Conservation (phyloP, 1,140 invertebrate species). For the Bombyx mandarina region DNA sequence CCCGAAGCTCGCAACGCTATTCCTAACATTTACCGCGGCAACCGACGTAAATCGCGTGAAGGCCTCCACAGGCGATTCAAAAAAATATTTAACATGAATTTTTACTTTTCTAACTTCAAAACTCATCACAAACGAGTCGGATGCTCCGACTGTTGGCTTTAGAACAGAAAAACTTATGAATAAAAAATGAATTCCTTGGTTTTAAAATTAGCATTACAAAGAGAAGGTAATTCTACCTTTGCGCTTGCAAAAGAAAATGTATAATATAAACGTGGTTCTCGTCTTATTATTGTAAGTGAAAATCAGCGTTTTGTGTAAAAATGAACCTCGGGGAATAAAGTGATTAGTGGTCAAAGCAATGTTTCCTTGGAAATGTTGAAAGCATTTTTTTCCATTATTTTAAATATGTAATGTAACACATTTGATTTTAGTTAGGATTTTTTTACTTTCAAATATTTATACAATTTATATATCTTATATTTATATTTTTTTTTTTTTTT, state of each 20-base stretch:
- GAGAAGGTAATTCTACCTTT: slow-evolving; percentile 64
- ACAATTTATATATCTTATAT: no score
- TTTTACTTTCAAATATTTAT: no score
- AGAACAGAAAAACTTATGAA: slow-evolving; percentile 68
- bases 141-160: slow-evolving; percentile 58
- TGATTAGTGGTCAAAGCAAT: slow-evolving; percentile 1
- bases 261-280: slow-evolving; percentile 39
- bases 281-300: slow-evolving; percentile 56
- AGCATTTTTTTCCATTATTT: no score
- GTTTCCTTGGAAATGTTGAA: not conserved
- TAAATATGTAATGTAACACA: no score
- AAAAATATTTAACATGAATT: slow-evolving; percentile 36
- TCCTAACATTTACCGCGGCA: no score
- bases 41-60: no score
- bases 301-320: slow-evolving; percentile 41
- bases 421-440: no score
- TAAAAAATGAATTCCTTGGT: slow-evolving; percentile 70
- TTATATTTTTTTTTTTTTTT: no score
- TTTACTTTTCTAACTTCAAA: slow-evolving; percentile 42
- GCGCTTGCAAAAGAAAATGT: slow-evolving; percentile 55
- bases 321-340: not conserved
- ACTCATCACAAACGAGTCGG: slow-evolving; percentile 56
- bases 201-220: slow-evolving; percentile 70
- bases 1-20: no score
- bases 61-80: no score